These are phyloP conservation scores for Glaucomys volans DNA, from an alignment of 2,113 vertebrate genomes.

Conservation along the genomic window DNA sequence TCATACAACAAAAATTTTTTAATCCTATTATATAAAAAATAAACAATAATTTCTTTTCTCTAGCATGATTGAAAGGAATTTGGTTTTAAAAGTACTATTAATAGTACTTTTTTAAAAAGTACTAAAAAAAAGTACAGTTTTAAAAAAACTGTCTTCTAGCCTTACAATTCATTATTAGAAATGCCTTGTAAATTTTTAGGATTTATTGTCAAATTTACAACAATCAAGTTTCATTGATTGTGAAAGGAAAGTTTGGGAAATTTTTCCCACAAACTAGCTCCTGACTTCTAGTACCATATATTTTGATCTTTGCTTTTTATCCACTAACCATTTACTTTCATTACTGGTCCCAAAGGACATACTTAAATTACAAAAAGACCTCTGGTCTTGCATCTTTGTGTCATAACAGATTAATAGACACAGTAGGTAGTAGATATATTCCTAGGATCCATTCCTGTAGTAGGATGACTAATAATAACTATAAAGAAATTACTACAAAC, in stretches of 20 bases:
- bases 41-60: not conserved
- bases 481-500: not conserved
- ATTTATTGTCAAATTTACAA: not conserved
- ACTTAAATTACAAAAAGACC: not conserved
- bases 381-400: not conserved
- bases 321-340: not conserved
- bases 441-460: not conserved
- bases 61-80: not conserved
- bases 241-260: not conserved
- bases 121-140: no score
- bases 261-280: not conserved
- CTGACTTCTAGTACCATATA: not conserved
- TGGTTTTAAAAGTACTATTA: not conserved
- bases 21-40: not conserved
- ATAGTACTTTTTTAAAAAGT: no score
- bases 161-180: not conserved
- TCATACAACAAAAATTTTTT: not conserved
- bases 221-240: not conserved
- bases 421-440: not conserved
- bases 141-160: not conserved
- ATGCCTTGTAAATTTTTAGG: not conserved
- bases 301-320: not conserved
- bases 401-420: not conserved
- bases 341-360: not conserved
- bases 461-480: not conserved